A percentile compares a stretch with the other conserved stretches of the same genome.
Conservation (phyloP, 2,888 invertebrate genomes). For the Agrochola macilenta region DNA sequence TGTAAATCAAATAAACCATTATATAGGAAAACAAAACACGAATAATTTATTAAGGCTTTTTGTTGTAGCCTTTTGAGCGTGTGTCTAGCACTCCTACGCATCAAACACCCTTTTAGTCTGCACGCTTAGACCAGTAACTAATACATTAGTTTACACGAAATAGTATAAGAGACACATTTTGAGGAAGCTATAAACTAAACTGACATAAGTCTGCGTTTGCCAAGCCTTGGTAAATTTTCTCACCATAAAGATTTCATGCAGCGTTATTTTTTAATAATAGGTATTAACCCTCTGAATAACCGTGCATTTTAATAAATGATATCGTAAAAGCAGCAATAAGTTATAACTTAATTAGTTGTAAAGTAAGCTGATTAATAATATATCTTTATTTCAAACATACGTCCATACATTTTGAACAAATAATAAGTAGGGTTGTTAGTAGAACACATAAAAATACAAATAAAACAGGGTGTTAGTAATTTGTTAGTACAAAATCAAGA, state of each 20-base stretch:
- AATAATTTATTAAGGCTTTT: not conserved
- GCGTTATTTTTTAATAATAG: not conserved
- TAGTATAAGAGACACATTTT: not conserved
- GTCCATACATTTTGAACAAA: no score
- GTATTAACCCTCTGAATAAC: not conserved
- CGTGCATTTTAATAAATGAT: not conserved
- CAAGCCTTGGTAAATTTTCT: not conserved
- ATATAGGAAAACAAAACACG: not conserved
- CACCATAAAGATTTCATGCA: not conserved
- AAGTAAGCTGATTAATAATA: conserved; percentile 29
- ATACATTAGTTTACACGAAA: not conserved
- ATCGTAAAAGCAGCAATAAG: not conserved
- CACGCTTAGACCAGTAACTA: not conserved
- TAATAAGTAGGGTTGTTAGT: no score
- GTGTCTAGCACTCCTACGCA: not conserved
- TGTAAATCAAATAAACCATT: not conserved
- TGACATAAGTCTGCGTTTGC: not conserved
- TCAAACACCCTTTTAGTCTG: not conserved
- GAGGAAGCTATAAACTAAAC: not conserved
- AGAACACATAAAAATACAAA: no score
- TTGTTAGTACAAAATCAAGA: no score
- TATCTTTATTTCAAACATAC: no score
- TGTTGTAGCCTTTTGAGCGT: not conserved
- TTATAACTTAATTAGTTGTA: conserved; percentile 18
- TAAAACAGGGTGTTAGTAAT: no score